Percentiles rank a stretch among this genome's conserved stretches.
Evolutionary conservation across 2,797 vertebrate genomes (phyloP).

Genomic region (Chiroxiphia lanceolata): DNA sequence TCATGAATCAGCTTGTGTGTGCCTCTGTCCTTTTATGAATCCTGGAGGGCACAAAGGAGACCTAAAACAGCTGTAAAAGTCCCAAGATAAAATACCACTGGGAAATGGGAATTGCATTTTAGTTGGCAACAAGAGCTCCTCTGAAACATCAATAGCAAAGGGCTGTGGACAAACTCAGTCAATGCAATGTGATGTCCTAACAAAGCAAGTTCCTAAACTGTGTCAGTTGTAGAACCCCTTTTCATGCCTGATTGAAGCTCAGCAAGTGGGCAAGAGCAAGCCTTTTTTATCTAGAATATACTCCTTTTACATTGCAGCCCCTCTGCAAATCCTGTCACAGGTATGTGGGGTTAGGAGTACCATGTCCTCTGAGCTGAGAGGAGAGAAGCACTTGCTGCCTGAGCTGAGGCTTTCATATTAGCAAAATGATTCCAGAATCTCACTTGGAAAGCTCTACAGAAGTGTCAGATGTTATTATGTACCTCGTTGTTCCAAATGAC

Average conservation of each 20-base stretch:
- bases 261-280: background rate
- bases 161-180: background rate
- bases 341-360: background rate
- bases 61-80: background rate
- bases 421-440: conserved; percentile 20
- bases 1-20: background rate
- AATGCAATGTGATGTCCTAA: background rate
- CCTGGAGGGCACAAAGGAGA: background rate
- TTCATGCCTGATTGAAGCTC: background rate
- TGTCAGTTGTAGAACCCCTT: background rate
- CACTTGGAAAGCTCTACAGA: conserved; percentile 42
- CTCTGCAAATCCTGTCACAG: background rate
- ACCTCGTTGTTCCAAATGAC: conserved; percentile 48
- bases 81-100: background rate
- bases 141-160: background rate
- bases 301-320: background rate
- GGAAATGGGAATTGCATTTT: background rate
- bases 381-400: background rate
- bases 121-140: background rate
- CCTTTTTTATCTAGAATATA: background rate
- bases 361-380: background rate
- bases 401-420: conserved; percentile 20
- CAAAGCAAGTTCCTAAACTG: background rate
- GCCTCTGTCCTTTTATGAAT: background rate
- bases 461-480: conserved; percentile 66